Evolutionary conservation across 2,113 vertebrate genomes (phyloP), one percentile per base, ranked within the genome.

Genomic region (Rhineura floridana): DNA sequence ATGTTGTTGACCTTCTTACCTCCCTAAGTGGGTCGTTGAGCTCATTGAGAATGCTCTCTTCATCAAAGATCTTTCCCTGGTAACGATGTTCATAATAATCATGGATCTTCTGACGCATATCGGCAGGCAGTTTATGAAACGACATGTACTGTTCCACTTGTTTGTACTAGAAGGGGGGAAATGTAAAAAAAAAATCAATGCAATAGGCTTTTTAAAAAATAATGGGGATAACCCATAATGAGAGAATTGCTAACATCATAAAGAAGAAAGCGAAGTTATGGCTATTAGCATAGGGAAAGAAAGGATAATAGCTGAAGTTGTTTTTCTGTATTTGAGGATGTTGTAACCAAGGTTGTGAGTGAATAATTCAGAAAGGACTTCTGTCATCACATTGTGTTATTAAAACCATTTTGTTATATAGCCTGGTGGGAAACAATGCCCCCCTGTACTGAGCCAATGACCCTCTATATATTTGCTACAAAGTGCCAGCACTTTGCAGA

Each of bases 141-240:
- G 99, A 99, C 99, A 99, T 99, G 96, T 99, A 99, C 90, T 99
- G 99, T 92, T 99, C 99, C 95, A 99, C 99, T 98, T 99, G 99
- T 88, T 99, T 99, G 93, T 99, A 99, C 99, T 99, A 95, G 89
- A 81, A 95, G 86, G 85, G 44, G 95, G 89, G 86, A 69, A 95
- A 90, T 92, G 3, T 1, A 89, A 50, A 85, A 90, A 76, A 59
- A 21, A 21, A 59, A 70, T 2, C 0, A 87, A 11, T 0, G 0
- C 50, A n/a, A 4, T 0, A 11, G 1, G 3, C 17, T 85, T 82
- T 77, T 87, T 39, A 19, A 17, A 65, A 55, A 46, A 42, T 1
- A 82, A 11, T 23, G 0, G 80, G 55, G 75, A 21, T 67, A 5
- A 89, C 44, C 50, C 30, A 62, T 52, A 70, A 83, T 33, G 84